These are phyloP conservation scores for Apamea anceps DNA, from an alignment of 2,888 invertebrate species.

Conservation along the genomic window DNA sequence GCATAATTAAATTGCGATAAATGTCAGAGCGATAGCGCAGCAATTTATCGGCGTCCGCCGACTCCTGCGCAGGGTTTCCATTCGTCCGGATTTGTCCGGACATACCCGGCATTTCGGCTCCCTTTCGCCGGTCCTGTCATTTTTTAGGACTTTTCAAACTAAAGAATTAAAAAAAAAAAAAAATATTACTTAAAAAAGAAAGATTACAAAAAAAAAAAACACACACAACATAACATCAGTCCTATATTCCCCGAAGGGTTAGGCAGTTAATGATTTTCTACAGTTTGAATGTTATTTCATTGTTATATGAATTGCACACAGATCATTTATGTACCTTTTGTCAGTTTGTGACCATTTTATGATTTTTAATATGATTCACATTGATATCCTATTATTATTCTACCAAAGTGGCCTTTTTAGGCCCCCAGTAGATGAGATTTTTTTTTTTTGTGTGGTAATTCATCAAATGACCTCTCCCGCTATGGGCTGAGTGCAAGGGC, in stretches of 20 bases:
- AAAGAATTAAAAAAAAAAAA: not conserved
- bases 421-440: no score
- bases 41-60: constrained; percentile 73
- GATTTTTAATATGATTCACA: no score
- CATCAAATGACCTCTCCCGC: no score
- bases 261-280: no score
- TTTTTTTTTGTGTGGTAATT: no score
- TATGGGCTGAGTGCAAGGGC: no score
- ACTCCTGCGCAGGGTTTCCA: constrained; percentile 58
- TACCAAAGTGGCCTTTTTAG: no score
- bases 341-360: no score
- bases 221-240: not conserved
- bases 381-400: no score
- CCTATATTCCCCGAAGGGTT: not conserved
- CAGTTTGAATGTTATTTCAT: no score
- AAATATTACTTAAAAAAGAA: not conserved
- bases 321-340: no score
- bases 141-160: not conserved
- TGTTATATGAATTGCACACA: no score
- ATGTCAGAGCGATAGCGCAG: constrained; percentile 76
- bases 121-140: not conserved
- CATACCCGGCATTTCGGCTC: not conserved
- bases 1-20: constrained; percentile 84
- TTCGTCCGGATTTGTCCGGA: not conserved
- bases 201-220: not conserved